A percentile compares a stretch with the other conserved stretches of the same genome.
These are phyloP conservation scores for Tetropium fuscum DNA, from an alignment of 2,888 invertebrate species.

Conservation along the genomic window DNA sequence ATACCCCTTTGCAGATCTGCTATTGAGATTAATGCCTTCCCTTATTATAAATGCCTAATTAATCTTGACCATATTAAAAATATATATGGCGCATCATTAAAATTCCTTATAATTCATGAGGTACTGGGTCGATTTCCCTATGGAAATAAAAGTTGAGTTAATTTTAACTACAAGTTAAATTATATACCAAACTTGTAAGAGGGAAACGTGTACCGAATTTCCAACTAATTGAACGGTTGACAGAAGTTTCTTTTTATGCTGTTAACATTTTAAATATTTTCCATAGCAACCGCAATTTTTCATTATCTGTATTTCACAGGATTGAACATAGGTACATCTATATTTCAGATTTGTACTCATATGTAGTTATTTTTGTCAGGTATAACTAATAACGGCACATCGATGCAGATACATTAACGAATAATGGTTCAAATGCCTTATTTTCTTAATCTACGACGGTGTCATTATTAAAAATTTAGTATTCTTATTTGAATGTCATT, in stretches of 20 bases:
- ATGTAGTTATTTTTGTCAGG: too few species aligned
- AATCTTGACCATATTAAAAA: slow-evolving; percentile 11
- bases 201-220: slow-evolving; percentile 5
- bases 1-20: neutral
- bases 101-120: slow-evolving; percentile 1
- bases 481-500: too few species aligned
- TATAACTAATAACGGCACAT: too few species aligned
- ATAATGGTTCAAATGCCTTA: too few species aligned
- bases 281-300: too few species aligned
- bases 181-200: slow-evolving; percentile 13
- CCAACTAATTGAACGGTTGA: slow-evolving; percentile 1
- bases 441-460: too few species aligned
- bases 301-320: too few species aligned
- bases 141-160: slow-evolving; percentile 8
- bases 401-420: too few species aligned
- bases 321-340: too few species aligned
- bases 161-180: slow-evolving; percentile 18
- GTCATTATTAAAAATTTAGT: too few species aligned
- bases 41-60: neutral
- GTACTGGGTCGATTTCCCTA: slow-evolving; percentile 4
- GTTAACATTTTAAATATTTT: neutral
- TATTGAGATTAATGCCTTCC: neutral
- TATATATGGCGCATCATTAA: neutral
- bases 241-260: slow-evolving; percentile 10
- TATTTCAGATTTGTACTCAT: too few species aligned